These are phyloP conservation scores for Xanthorhoe designata DNA, from an alignment of 2,888 invertebrate genomes.

Conservation along the genomic window DNA sequence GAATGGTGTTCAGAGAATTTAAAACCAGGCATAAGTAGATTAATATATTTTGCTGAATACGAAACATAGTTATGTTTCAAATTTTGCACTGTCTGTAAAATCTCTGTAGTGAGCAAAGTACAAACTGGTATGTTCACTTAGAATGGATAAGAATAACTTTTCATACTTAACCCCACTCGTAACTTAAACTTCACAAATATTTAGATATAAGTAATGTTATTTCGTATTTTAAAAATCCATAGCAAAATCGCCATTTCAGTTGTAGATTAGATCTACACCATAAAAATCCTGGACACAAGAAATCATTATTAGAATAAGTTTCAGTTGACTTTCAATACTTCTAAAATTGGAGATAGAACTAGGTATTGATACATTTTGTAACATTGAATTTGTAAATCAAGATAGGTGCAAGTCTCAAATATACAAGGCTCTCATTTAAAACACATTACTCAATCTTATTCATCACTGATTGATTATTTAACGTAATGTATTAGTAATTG, in stretches of 20 bases:
- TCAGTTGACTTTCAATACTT: constrained; percentile 56
- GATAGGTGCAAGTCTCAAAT: constrained; percentile 76
- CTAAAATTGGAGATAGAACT: constrained; percentile 38
- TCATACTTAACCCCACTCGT: constrained; percentile 60
- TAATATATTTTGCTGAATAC: constrained; percentile 40
- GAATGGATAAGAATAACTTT: constrained; percentile 67
- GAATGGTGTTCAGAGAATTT: constrained; percentile 27
- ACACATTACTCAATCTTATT: constrained; percentile 42
- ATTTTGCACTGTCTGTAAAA: constrained; percentile 9
- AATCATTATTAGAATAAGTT: constrained; percentile 69
- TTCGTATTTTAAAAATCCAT: constrained; percentile 53
- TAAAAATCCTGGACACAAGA: constrained; percentile 62
- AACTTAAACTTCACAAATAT: constrained; percentile 53
- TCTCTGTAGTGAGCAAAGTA: constrained; percentile 57
- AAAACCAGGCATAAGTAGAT: constrained; percentile 31
- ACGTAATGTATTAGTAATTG: constrained; percentile 42
- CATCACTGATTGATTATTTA: constrained; percentile 32
- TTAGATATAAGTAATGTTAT: constrained; percentile 65
- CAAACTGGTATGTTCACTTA: constrained; percentile 52
- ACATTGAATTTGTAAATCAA: constrained; percentile 36
- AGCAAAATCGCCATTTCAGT: constrained; percentile 49
- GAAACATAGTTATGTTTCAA: constrained; percentile 16
- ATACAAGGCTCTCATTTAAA: constrained; percentile 54
- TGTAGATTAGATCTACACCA: constrained; percentile 80
- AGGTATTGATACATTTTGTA: constrained; percentile 15